Evolutionary conservation across 2,888 invertebrate genomes (phyloP).

Genomic region (Belgica antarctica): DNA sequence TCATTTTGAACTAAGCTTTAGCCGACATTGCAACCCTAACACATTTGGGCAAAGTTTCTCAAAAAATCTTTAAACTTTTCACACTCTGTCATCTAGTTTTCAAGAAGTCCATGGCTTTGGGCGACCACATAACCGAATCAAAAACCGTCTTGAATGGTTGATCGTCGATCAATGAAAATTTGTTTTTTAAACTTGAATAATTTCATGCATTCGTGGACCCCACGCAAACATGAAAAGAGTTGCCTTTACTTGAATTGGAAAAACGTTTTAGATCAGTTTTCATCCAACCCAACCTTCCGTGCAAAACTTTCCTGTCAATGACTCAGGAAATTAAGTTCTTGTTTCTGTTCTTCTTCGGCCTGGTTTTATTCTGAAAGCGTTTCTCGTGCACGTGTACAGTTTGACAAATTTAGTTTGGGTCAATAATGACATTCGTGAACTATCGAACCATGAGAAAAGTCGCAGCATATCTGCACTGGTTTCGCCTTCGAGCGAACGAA

Average conservation of each 20-base stretch:
- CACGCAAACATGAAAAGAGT: constrained; percentile 10
- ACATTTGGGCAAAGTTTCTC: too few relatives aligned
- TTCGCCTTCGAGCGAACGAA: background rate
- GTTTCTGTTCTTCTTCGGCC: background rate
- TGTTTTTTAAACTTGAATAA: too few relatives aligned
- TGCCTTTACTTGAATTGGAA: too few relatives aligned
- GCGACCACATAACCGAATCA: constrained; percentile 8
- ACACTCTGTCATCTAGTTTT: too few relatives aligned
- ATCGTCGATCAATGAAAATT: constrained; percentile 8
- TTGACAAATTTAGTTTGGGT: background rate
- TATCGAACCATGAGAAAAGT: too few relatives aligned
- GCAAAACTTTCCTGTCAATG: constrained; percentile 9
- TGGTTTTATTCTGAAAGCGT: constrained; percentile 1
- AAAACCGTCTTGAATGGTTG: constrained; percentile 4
- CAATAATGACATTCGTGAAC: background rate
- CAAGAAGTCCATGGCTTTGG: too few relatives aligned
- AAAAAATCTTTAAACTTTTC: too few relatives aligned
- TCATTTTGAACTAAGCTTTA: too few relatives aligned
- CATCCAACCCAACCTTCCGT: background rate
- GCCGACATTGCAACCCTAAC: too few relatives aligned
- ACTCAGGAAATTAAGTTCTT: constrained; percentile 13
- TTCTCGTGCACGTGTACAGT: background rate
- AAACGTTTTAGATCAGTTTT: background rate
- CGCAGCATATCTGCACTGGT: background rate
- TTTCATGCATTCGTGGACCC: constrained; percentile 4